A percentile compares a stretch with the other conserved stretches of the same genome.
Evolutionary conservation across 2,113 vertebrate species (phyloP).

Genomic region (Geococcyx californianus): DNA sequence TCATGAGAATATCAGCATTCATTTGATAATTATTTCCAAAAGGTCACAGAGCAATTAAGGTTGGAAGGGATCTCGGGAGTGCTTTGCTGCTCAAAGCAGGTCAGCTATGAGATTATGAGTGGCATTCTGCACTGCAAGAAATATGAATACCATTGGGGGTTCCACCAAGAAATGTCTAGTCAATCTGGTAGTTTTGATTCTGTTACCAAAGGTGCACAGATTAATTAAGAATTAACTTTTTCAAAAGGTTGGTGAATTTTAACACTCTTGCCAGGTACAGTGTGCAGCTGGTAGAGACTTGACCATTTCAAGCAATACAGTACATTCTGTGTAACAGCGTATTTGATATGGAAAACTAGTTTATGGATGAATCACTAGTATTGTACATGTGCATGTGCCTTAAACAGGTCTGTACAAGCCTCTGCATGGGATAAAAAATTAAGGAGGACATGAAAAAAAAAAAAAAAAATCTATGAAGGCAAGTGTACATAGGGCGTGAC

Average conservation of each 20-base stretch:
- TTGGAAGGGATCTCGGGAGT: background rate
- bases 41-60: background rate
- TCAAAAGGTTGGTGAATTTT: background rate
- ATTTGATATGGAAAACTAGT: background rate
- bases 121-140: background rate
- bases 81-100: background rate
- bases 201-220: background rate
- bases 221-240: background rate
- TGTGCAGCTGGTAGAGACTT: background rate
- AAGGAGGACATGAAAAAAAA: background rate
- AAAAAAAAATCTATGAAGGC: background rate
- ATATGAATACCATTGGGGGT: background rate
- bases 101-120: background rate
- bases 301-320: constrained; percentile 16
- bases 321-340: background rate
- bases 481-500: accelerated
- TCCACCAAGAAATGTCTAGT: too few relatives aligned
- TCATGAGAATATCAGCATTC: background rate
- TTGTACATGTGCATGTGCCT: background rate
- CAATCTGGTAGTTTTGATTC: background rate
- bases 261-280: background rate
- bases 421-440: background rate
- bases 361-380: background rate
- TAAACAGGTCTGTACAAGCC: background rate
- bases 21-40: background rate